Conservation (phyloP, 2,113 vertebrate genomes). For the Danionella cerebrum region DNA sequence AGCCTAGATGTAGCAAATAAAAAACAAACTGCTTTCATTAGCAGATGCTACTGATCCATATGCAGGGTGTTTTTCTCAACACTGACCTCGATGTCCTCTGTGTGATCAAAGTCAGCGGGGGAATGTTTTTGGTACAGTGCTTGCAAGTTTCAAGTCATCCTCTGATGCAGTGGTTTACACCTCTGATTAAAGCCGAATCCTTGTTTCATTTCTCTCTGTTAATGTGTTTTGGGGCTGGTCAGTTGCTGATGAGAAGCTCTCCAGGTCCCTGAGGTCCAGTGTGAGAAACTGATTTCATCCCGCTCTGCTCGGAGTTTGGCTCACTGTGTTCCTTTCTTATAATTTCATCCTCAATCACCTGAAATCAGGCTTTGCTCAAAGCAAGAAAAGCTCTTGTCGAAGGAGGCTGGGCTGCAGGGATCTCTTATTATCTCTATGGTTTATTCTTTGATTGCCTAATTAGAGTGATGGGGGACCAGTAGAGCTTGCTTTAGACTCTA, state of each 20-base stretch:
- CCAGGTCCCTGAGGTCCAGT: not conserved
- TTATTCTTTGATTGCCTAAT: no score
- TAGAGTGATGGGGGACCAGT: no score
- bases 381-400: not conserved
- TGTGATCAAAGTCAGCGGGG: not conserved
- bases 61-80: conserved; percentile 13
- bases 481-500: no score
- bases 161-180: not conserved
- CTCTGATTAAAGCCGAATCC: not conserved
- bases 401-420: no score
- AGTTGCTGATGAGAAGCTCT: conserved; percentile 4
- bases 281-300: not conserved
- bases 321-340: not conserved
- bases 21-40: conserved; percentile 32
- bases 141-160: not conserved
- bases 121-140: not conserved
- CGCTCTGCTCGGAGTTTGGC: not conserved
- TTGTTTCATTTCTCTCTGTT: not conserved
- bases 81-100: not conserved
- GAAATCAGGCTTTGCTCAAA: not conserved
- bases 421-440: no score
- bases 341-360: not conserved
- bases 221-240: not conserved
- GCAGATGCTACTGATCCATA: not conserved
- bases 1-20: conserved; percentile 23